Base-by-base conservation (phyloP, 2,113 vertebrate genomes). In the Tretioscincus oriximinensis region DNA sequence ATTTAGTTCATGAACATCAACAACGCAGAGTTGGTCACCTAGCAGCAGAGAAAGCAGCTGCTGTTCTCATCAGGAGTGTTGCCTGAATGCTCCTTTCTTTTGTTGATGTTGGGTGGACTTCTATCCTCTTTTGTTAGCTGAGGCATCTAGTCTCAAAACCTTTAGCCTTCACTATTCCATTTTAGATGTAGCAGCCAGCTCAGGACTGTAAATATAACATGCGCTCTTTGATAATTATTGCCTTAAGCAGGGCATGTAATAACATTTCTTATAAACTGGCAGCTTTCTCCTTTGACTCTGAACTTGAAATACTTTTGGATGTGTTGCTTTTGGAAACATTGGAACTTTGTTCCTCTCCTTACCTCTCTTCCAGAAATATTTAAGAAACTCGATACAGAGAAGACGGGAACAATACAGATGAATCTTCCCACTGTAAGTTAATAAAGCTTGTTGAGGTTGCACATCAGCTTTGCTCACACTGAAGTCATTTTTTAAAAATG, bases 361-460 rank as follows among this genome's bases (percentile, higher is more conserved):
- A 76, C 89, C 66, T 81, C 22, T 3, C 45, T 9, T 47, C 73
- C 91, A 96, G 95, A 93, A 87, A 92, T 96, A 85, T 96, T 96
- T 84, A 94, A 92, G 85, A 92, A 94, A 90, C 81, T 96, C 90
- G 96, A 96, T 9, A 81, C 92, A 0, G 94, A 95, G 80, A 90
- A 94, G 51, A 94, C 87, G 1, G 95, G 95, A 51, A 93, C 82
- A 0, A 92, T 95, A 85, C 72, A 94, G 84, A 77, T 96, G 41
- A 83, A 95, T 81, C 90, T 96, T 1, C 24, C 89, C 67, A 93
- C 93, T 9, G 96, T 96, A 90, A 93, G 95, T 95, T 63, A 24
- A 35, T 35, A 4, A 79, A 24, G n/a, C 4, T 28, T 75, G 28
- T 75, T 49, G 20, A 41, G 21, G 63, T 64, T 24, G 16, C 61